Percentiles rank a stretch among this genome's conserved stretches.
Conservation (phyloP, 1,140 invertebrate species). For the Ips typographus region DNA sequence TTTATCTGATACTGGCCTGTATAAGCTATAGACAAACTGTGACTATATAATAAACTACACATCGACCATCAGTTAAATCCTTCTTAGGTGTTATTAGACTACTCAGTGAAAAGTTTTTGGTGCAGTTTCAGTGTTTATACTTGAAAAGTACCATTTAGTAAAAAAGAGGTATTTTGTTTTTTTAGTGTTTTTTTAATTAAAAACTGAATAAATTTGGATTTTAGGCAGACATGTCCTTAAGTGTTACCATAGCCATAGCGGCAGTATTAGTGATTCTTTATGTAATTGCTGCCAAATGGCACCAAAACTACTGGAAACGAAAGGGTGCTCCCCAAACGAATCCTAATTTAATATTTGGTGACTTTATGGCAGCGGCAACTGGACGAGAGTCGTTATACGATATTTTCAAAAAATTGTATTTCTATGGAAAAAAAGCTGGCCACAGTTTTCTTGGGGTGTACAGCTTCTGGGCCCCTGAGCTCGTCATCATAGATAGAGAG, state of each 20-base stretch:
- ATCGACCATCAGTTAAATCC: too few relatives aligned
- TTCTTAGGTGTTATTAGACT: too few relatives aligned
- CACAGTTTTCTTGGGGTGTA: constrained; percentile 12
- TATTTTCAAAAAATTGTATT: constrained; percentile 6
- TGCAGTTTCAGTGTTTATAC: too few relatives aligned
- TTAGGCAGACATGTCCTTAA: constrained; percentile 52
- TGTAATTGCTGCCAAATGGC: constrained; percentile 1
- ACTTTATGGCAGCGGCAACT: not conserved
- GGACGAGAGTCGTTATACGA: not conserved
- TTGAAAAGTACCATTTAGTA: not conserved
- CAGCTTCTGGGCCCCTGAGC: not conserved
- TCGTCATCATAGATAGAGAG: not conserved
- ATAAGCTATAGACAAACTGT: too few relatives aligned
- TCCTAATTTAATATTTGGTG: constrained; percentile 15
- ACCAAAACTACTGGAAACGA: constrained; percentile 13
- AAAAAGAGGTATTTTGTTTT: not conserved
- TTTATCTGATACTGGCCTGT: too few relatives aligned
- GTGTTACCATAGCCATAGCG: constrained; percentile 56
- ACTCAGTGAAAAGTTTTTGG: too few relatives aligned
- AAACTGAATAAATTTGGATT: not conserved
- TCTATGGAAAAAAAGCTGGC: not conserved
- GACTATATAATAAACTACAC: too few relatives aligned
- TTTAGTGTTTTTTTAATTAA: not conserved
- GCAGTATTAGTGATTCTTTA: not conserved
- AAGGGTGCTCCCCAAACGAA: constrained; percentile 20